These are phyloP conservation scores for Littorina saxatilis DNA, from an alignment of 1,140 invertebrate genomes.

Conservation along the genomic window DNA sequence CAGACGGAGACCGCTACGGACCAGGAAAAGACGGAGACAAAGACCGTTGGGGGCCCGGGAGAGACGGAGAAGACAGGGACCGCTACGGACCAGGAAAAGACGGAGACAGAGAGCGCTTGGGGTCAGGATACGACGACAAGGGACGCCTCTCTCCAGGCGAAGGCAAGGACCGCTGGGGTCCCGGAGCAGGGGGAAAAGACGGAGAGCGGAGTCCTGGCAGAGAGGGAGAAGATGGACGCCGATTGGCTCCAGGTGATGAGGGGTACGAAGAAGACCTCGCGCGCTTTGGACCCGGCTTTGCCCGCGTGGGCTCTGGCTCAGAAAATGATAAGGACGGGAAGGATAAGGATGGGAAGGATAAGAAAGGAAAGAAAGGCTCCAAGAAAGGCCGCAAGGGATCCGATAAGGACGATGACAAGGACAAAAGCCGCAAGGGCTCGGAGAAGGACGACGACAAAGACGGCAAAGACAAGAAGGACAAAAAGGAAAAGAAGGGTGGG, in stretches of 20 bases:
- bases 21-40: not conserved
- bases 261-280: not conserved
- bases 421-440: not conserved
- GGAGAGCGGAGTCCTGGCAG: not conserved
- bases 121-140: not conserved
- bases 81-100: not conserved
- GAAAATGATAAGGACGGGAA: too few species aligned
- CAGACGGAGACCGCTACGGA: not conserved
- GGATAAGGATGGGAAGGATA: conserved; percentile 7
- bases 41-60: not conserved
- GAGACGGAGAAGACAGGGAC: not conserved
- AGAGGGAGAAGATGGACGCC: not conserved
- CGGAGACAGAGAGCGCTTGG: not conserved
- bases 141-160: not conserved
- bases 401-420: not conserved
- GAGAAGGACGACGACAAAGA: conserved; percentile 38
- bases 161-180: too few species aligned
- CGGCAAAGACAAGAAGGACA: conserved; percentile 29
- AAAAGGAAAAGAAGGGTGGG: conserved; percentile 26
- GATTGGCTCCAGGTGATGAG: not conserved
- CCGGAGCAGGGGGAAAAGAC: not conserved
- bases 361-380: not conserved
- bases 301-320: too few species aligned
- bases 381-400: not conserved
- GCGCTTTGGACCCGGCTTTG: not conserved